Conservation (phyloP, 2,888 invertebrate genomes). For the Agrochola circellaris region DNA sequence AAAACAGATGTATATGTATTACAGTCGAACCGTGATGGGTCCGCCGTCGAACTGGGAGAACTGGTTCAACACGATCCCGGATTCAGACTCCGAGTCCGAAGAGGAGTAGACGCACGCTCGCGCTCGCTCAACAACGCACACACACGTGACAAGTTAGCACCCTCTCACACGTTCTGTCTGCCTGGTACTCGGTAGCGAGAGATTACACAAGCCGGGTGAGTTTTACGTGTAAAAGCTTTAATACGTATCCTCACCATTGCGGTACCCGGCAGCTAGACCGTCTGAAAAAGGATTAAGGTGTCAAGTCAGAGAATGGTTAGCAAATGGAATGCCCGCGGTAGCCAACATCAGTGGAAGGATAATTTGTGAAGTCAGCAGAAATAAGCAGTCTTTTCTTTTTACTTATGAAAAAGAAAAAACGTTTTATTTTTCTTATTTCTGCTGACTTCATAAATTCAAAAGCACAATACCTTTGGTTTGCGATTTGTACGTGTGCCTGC, state of each 20-base stretch:
- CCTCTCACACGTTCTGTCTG: constrained; percentile 1
- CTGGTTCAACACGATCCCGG: constrained; percentile 92
- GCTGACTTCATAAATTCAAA: no score
- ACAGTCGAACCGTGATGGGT: constrained; percentile 85
- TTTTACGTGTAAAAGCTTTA: constrained; percentile 1
- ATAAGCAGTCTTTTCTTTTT: background rate
- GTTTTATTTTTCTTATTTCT: no score
- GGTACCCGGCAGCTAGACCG: background rate
- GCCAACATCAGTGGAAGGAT: background rate
- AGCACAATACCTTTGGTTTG: background rate
- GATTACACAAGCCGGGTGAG: background rate
- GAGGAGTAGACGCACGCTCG: constrained; percentile 76
- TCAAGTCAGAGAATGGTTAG: constrained; percentile 16
- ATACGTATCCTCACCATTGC: background rate
- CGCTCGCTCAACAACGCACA: constrained; percentile 46
- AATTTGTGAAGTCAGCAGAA: background rate
- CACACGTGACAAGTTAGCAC: constrained; percentile 13
- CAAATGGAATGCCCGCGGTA: constrained; percentile 7
- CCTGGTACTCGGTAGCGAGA: constrained; percentile 9
- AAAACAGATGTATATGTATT: constrained; percentile 41
- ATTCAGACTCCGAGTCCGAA: constrained; percentile 89
- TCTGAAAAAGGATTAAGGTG: background rate
- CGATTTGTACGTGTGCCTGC: background rate
- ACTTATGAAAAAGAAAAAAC: no score
- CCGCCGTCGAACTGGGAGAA: constrained; percentile 90